These are phyloP conservation scores for Lophochroa leadbeateri DNA, from an alignment of 2,113 vertebrate species.

Conservation along the genomic window DNA sequence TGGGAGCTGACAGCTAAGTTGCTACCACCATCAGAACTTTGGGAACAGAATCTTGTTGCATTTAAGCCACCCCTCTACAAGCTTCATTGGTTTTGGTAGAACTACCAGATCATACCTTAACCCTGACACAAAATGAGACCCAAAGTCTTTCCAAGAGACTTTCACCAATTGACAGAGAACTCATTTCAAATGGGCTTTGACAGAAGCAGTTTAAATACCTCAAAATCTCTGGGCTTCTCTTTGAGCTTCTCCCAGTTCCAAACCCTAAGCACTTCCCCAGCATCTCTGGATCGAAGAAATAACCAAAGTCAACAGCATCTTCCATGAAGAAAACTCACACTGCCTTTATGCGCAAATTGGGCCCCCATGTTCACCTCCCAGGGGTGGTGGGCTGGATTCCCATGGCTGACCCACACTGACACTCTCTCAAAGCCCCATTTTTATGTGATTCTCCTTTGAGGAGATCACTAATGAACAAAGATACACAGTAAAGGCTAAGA, in stretches of 20 bases:
- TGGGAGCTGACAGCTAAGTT: constrained; percentile 58
- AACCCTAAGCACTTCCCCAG: neutral
- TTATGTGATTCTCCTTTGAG: neutral
- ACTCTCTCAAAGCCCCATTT: neutral
- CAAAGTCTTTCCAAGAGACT: neutral
- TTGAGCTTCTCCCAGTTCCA: neutral
- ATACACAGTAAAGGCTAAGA: neutral
- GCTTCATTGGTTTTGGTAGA: constrained; percentile 24
- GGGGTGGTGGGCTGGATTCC: neutral
- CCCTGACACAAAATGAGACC: neutral
- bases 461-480: neutral
- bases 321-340: neutral
- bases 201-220: neutral
- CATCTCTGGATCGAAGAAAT: neutral
- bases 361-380: neutral
- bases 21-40: constrained; percentile 50
- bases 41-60: constrained; percentile 27
- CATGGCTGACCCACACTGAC: neutral
- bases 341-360: neutral
- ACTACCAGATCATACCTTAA: constrained; percentile 13
- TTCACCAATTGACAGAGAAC: neutral
- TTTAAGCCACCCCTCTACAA: constrained; percentile 30
- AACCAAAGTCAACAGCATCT: neutral
- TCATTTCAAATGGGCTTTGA: neutral
- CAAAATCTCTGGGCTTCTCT: neutral